A percentile compares a stretch with the other conserved stretches of the same genome.
phyloP scores from a whole-genome alignment of 2,113 vertebrate species.

The Pelusios castaneus region DNA sequence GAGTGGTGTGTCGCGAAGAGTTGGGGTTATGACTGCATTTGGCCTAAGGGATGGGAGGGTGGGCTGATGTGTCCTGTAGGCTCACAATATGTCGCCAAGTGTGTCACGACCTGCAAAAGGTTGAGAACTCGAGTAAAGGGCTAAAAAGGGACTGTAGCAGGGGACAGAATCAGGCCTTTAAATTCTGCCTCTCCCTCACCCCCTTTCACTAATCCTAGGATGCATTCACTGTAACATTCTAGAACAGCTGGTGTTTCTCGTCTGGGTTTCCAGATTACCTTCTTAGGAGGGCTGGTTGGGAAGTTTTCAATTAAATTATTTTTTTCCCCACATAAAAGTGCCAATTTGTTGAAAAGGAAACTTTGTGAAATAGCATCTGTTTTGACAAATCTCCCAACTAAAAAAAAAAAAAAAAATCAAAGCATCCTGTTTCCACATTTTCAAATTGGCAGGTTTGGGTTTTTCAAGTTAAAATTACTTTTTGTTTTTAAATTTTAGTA shows the following conservation, averaged over 20 bases:
- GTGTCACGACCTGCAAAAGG: no score
- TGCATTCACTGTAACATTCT: background rate
- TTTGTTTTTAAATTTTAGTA: background rate
- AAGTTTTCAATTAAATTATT: background rate
- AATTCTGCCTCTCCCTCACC: background rate
- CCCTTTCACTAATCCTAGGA: background rate
- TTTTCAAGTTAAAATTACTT: background rate
- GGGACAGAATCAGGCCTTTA: background rate
- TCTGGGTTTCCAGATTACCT: background rate
- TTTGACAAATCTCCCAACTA: background rate
- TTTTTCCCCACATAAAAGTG: background rate
- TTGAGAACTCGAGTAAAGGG: background rate
- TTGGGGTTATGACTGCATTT: no score
- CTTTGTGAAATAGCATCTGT: background rate
- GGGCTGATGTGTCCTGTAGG: no score
- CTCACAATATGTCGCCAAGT: no score
- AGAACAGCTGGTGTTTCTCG: background rate
- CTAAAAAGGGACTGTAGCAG: background rate
- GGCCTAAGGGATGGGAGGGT: no score
- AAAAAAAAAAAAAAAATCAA: background rate
- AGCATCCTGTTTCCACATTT: background rate
- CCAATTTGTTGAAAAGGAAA: background rate
- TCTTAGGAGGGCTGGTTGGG: background rate
- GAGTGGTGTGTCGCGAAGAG: no score
- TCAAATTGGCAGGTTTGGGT: background rate